Conservation (phyloP, 2,888 invertebrate species). For the Phyllotreta striolata region DNA sequence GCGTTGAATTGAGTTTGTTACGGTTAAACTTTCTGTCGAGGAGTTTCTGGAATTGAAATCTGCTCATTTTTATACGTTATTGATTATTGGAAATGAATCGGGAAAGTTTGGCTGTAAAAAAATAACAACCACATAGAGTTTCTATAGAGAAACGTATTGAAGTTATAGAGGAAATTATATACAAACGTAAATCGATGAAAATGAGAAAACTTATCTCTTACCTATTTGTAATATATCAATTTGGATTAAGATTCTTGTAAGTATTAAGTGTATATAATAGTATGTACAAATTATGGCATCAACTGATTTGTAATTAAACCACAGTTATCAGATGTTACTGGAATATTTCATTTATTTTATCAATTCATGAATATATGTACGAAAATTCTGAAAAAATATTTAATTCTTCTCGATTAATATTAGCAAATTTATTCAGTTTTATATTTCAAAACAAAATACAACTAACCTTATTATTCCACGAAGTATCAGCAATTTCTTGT, state of each 20-base stretch:
- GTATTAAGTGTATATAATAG: slow-evolving; percentile 18
- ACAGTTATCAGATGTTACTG: slow-evolving; percentile 7
- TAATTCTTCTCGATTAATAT: too few species aligned
- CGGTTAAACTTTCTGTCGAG: too few species aligned
- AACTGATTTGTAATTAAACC: slow-evolving; percentile 27
- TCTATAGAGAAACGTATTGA: too few species aligned
- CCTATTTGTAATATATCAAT: slow-evolving; percentile 10
- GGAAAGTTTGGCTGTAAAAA: too few species aligned
- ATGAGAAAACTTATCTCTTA: slow-evolving; percentile 10
- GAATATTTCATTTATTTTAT: not conserved
- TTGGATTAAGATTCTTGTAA: slow-evolving; percentile 3
- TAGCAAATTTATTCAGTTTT: too few species aligned
- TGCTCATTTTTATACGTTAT: too few species aligned
- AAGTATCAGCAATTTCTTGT: too few species aligned
- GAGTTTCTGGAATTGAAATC: too few species aligned
- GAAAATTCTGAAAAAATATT: not conserved
- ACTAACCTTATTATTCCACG: too few species aligned
- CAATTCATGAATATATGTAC: not conserved
- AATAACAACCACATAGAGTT: not conserved
- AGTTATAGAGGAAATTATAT: not conserved
- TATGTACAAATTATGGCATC: slow-evolving; percentile 19
- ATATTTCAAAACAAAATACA: too few species aligned
- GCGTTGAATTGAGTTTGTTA: too few species aligned
- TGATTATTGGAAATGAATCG: too few species aligned
- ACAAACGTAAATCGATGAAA: slow-evolving; percentile 11